Conservation (phyloP, 2,113 vertebrate species). For the Microtus oregoni region DNA sequence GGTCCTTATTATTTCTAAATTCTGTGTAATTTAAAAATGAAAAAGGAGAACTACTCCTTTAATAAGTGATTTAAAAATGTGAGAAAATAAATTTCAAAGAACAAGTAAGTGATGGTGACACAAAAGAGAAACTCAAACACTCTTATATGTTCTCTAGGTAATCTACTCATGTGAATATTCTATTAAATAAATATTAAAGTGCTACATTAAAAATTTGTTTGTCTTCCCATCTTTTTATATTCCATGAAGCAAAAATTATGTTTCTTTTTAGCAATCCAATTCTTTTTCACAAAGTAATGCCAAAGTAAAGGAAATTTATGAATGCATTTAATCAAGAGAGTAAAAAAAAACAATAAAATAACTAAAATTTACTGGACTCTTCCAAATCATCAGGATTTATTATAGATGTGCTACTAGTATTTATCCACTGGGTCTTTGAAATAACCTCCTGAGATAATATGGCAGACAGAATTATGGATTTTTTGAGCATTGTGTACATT, state of each 20-base stretch:
- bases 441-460: background rate
- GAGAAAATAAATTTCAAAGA: slow-evolving; percentile 34
- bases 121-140: background rate
- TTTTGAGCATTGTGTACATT: too few relatives aligned
- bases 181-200: background rate
- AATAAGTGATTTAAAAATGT: slow-evolving; percentile 16
- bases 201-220: background rate
- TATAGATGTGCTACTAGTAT: background rate
- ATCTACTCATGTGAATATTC: background rate
- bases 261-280: slow-evolving; percentile 41
- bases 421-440: background rate
- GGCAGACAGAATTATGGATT: background rate
- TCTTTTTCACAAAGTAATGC: slow-evolving; percentile 27
- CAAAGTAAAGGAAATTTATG: slow-evolving; percentile 20
- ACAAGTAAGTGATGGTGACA: background rate
- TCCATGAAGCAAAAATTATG: slow-evolving; percentile 25
- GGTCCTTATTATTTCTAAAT: slow-evolving; percentile 17
- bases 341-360: background rate
- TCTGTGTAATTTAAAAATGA: background rate
- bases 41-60: background rate
- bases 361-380: background rate
- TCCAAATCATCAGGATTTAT: background rate
- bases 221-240: slow-evolving; percentile 40
- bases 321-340: slow-evolving; percentile 1
- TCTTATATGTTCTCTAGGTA: background rate